A percentile compares a stretch with the other conserved stretches of the same genome.
Evolutionary conservation across 1,140 invertebrate genomes (phyloP).

Genomic region (Sarcophaga peregrina): DNA sequence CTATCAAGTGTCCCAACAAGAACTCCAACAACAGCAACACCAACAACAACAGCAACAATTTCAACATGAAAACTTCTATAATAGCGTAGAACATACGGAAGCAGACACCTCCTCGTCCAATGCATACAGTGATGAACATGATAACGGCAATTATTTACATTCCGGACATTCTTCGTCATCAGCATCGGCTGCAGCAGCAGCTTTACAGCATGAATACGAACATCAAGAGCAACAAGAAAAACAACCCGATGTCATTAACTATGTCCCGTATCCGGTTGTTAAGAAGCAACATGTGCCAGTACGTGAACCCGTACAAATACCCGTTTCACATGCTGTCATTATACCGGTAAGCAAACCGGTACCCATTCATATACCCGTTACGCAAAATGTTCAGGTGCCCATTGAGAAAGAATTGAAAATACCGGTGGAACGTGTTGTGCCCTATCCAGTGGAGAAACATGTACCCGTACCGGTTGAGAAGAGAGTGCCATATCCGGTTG

Average conservation of each 20-base stretch:
- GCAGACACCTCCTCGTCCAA: constrained; percentile 43
- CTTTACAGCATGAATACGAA: neutral
- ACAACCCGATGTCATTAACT: constrained; percentile 74
- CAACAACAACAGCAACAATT: constrained; percentile 49
- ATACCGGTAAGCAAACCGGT: constrained; percentile 78
- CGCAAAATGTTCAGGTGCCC: constrained; percentile 77
- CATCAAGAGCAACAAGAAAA: constrained; percentile 8
- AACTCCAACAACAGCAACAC: constrained; percentile 44
- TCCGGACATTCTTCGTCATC: constrained; percentile 15
- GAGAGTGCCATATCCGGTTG: constrained; percentile 75
- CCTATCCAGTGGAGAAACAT: constrained; percentile 78
- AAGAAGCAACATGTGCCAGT: constrained; percentile 77
- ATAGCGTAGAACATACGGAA: constrained; percentile 51
- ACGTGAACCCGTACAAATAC: constrained; percentile 74
- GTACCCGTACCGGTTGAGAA: constrained; percentile 80
- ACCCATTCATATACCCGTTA: constrained; percentile 78
- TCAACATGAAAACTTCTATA: constrained; percentile 47
- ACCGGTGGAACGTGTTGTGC: constrained; percentile 78
- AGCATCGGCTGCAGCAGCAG: neutral
- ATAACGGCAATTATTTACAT: constrained; percentile 44
- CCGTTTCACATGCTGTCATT: constrained; percentile 77
- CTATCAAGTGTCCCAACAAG: neutral
- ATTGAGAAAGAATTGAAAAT: constrained; percentile 78
- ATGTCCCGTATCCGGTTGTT: constrained; percentile 75
- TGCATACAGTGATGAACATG: constrained; percentile 45